Evolutionary conservation across 2,113 vertebrate genomes (phyloP).

Genomic region (Stegostoma tigrinum): DNA sequence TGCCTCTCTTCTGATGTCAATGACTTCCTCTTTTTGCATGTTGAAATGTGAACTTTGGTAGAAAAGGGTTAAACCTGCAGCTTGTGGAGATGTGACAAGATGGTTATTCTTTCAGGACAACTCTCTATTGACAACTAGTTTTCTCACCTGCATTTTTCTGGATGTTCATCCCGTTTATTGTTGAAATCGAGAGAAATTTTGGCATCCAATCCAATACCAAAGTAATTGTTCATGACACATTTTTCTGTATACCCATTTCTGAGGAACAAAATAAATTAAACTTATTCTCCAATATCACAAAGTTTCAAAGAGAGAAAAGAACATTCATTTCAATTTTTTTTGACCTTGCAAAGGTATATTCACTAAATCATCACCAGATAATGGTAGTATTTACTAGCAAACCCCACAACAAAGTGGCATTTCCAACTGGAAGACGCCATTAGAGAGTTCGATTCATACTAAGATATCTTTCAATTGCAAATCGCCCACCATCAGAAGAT

Average conservation of each 20-base stretch:
- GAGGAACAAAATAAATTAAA: conserved; percentile 34
- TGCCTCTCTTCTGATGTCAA: neutral
- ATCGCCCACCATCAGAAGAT: neutral
- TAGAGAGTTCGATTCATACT: neutral
- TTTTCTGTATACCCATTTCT: conserved; percentile 85
- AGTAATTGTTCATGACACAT: conserved; percentile 95
- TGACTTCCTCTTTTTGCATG: neutral
- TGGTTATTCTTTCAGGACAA: neutral
- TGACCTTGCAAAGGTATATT: neutral
- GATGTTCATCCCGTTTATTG: conserved; percentile 89
- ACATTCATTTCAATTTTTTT: neutral
- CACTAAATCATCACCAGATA: neutral
- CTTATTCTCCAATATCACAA: neutral
- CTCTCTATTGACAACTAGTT: neutral
- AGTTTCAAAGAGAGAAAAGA: neutral
- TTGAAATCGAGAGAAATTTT: conserved; percentile 93
- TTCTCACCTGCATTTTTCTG: conserved; percentile 77
- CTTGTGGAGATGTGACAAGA: neutral
- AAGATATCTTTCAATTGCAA: neutral
- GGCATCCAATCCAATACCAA: conserved; percentile 85
- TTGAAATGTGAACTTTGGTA: neutral
- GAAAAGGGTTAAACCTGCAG: neutral
- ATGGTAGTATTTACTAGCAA: neutral
- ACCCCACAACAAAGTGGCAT: neutral
- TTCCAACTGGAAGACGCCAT: neutral